A percentile compares a stretch with the other conserved stretches of the same genome.
phyloP scores from a whole-genome alignment of 2,113 vertebrate species.

The Atrichornis clamosus region DNA sequence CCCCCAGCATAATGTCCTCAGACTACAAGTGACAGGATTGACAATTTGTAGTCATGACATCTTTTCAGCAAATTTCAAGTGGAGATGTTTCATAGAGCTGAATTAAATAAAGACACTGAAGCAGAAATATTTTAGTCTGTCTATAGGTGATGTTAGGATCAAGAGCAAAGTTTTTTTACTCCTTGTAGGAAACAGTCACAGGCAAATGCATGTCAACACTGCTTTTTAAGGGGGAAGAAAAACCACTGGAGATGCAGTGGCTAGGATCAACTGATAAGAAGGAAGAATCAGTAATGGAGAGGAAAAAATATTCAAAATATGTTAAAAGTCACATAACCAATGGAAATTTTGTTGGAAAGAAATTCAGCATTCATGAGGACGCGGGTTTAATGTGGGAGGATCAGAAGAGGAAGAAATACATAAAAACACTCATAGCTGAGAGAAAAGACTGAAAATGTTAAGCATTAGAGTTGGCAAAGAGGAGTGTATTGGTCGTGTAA shows the following conservation, averaged over 20 bases:
- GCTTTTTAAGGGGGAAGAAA: background rate
- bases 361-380: background rate
- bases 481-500: background rate
- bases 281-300: background rate
- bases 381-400: rapidly evolving
- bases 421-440: background rate
- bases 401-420: background rate
- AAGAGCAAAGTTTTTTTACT: background rate
- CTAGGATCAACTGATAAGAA: background rate
- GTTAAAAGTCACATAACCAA: background rate
- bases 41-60: background rate
- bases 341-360: background rate
- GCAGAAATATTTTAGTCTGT: background rate
- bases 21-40: background rate
- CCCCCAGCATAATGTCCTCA: background rate
- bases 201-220: background rate
- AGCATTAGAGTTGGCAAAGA: background rate
- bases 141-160: background rate
- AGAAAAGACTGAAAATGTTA: background rate
- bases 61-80: background rate
- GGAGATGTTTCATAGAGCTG: background rate
- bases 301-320: background rate
- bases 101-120: background rate
- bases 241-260: rapidly evolving
- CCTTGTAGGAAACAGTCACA: background rate